Base-by-base conservation (phyloP, 2,113 vertebrate genomes). In the Sigmodon hispidus region DNA sequence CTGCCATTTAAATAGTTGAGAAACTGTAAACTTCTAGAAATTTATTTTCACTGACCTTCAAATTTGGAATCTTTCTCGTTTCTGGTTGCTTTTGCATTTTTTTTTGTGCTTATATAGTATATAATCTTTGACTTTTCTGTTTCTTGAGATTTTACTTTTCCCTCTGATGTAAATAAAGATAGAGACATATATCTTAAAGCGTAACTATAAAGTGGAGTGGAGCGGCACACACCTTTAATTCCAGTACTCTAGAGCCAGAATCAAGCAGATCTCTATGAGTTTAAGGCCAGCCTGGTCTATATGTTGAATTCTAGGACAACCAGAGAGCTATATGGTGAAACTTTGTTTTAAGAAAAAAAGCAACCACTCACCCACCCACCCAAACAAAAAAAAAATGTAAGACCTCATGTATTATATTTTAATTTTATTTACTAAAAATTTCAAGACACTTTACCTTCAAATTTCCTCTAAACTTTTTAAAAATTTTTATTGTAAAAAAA, bases 81-180 rank as follows among this genome's bases (percentile, higher is more conserved):
- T 96, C 57, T 76, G 52, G 91, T 94, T 63, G 63, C 75, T 69
- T 79, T 92, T 75, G 76, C 73, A 92, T 72, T 93, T 40, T 45
- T 92, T 96, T 96, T 96, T 91, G 65, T 73, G 72, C 13, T 61
- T 88, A 1, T 69, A 57, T 17, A 86, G 61, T 86, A 94, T 65
- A 90, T 77, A 75, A 92, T 93, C 43, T 90, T 93, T 84, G 67
- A 89, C n/a, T 96, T 96, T 95, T 93, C 50, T 88, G 21, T 86
- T 79, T 57, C 84, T 93, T 88, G 77, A 8, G 12, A 21, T 83
- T 87, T 95, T 83, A 80, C 17, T 40, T 90, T 6, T 76, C 36
- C 55, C 80, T 4, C 67, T 89, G 84, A 61, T 61, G 73, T 87
- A 57, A 61, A 89, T 81, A 29, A 97, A 85, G 90, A 84, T 48